These are phyloP conservation scores for Metallyticus violacea DNA, from an alignment of 2,888 invertebrate species.

Conservation along the genomic window DNA sequence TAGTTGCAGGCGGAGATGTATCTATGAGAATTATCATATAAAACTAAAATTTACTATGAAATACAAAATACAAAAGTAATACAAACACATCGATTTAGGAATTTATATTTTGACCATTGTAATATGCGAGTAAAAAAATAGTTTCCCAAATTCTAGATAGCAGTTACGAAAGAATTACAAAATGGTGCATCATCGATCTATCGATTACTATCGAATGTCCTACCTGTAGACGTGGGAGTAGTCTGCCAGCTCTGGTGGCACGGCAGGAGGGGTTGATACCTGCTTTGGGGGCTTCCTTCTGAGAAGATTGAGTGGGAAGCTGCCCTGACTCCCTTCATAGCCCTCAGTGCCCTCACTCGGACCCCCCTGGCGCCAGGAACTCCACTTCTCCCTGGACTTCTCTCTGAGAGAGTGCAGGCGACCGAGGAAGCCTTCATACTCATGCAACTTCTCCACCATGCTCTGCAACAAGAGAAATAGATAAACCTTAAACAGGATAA, in stretches of 20 bases:
- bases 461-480: not conserved
- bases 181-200: too few species aligned
- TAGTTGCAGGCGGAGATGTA: too few species aligned
- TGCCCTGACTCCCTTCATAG: not conserved
- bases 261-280: slow-evolving; percentile 44
- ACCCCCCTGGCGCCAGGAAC: slow-evolving; percentile 53
- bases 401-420: slow-evolving; percentile 67
- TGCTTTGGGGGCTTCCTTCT: not conserved
- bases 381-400: slow-evolving; percentile 59
- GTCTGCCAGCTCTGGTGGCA: slow-evolving; percentile 52
- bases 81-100: too few species aligned
- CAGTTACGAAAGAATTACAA: too few species aligned
- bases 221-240: slow-evolving; percentile 68
- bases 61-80: too few species aligned
- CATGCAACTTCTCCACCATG: slow-evolving; percentile 69
- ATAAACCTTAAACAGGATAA: too few species aligned
- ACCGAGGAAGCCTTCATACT: slow-evolving; percentile 74
- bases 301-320: not conserved
- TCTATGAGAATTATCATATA: too few species aligned
- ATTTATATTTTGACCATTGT: too few species aligned
- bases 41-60: too few species aligned
- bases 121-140: too few species aligned
- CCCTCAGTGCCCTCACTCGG: not conserved
- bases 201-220: too few species aligned
- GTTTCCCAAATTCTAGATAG: too few species aligned